Evolutionary conservation across 30 jellyfish, hydroid and myxozoan genomes (phyloP), one percentile per base, ranked within the genome.

Genomic region (Haliclystus octoradiatus): DNA sequence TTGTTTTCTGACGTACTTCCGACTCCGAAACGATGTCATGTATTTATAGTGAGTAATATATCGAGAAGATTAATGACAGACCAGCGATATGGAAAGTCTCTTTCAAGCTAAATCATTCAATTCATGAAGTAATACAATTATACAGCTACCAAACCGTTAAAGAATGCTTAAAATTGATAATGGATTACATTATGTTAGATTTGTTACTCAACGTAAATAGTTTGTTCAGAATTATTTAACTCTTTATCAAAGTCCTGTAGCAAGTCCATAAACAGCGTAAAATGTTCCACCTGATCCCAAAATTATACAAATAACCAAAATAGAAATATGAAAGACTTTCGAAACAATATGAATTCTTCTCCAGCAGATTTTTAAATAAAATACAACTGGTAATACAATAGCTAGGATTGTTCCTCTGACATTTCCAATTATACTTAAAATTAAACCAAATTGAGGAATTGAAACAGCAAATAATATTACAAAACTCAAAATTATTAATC

Each of bases 401-500:
- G 71, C 74, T 19, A 70, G 60, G 1, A 66, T 26, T 3, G 94
- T 60, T 66, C 94, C 91, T 22, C 94, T 33, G 23, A 81, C 65
- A 63, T 74, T 81, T 27, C 94, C 94, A 33, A 81, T 35, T 33
- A 81, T 50, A 52, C 94, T 68, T 4, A 84, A 62, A n/a, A 81
- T 72, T 77, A 81, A 15, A 3, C 85, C 84, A 67, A 81, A 81
- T 30, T 81, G 82, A 0, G 94, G 94, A 19, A 81, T 71, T 26
- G 94, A 73, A 3, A 73, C 84, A 4, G 94, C 83, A 28, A 81
- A 14, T 26, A 68, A 34, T 28, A 70, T 51, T 1, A 81, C 69
- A 0, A 53, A 74, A 1, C 65, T 31, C n/a, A 72, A 33, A 25
- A 68, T 31, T n/a, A 68, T 34, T 7, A 73, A 31, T 22, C 94